These are phyloP conservation scores for Lysandra coridon DNA, from an alignment of 2,888 invertebrate species.

Conservation along the genomic window DNA sequence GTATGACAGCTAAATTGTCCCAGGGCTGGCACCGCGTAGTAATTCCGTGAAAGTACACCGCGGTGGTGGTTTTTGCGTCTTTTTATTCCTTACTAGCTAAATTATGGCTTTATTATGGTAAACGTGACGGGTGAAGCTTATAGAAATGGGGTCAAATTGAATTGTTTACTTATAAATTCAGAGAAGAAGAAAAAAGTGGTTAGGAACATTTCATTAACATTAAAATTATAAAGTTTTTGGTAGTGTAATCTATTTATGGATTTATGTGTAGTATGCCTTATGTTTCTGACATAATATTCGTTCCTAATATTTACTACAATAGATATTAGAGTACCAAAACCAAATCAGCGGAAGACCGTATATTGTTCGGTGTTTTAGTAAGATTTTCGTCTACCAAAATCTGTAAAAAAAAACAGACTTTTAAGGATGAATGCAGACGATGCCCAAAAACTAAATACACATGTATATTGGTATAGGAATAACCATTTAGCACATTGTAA, in stretches of 20 bases:
- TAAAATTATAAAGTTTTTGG: too few species aligned
- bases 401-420: neutral
- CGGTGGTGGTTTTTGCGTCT: conserved; percentile 32
- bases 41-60: conserved; percentile 36
- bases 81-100: neutral
- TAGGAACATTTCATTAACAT: too few species aligned
- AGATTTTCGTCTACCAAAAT: too few species aligned
- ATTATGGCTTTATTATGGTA: conserved; percentile 16
- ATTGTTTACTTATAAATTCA: neutral
- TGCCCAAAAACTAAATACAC: too few species aligned
- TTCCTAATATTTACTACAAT: too few species aligned
- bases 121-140: neutral
- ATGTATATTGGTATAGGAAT: too few species aligned
- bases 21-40: conserved; percentile 40
- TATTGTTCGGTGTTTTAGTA: too few species aligned
- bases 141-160: neutral
- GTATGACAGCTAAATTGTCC: conserved; percentile 47
- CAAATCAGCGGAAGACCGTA: too few species aligned
- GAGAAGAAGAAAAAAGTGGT: neutral
- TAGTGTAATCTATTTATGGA: neutral
- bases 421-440: neutral
- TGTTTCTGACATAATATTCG: too few species aligned
- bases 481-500: too few species aligned
- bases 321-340: too few species aligned
- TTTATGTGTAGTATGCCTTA: too few species aligned